A percentile compares a stretch with the other conserved stretches of the same genome.
Evolutionary conservation across 2,113 vertebrate species (phyloP).

Genomic region (Passer montanus): DNA sequence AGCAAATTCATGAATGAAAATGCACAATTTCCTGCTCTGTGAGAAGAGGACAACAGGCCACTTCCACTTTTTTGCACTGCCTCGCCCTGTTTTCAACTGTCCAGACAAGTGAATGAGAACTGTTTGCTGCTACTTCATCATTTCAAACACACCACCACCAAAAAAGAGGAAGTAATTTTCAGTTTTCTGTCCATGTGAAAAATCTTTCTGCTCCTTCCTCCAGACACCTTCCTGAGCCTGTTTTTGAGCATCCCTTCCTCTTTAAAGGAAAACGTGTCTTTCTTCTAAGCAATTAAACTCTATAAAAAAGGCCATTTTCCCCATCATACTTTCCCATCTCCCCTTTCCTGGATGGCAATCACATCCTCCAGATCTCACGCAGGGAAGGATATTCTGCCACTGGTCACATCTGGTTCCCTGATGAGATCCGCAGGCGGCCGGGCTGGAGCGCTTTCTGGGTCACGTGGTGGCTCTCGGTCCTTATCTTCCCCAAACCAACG

Average conservation of each 20-base stretch:
- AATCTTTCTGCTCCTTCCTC: neutral
- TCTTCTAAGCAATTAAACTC: constrained; percentile 32
- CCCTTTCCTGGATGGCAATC: constrained; percentile 55
- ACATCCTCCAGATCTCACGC: constrained; percentile 21
- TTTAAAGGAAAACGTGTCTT: constrained; percentile 10
- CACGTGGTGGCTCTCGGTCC: constrained; percentile 10
- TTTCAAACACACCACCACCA: neutral
- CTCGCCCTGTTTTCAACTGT: neutral
- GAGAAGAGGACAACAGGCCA: neutral
- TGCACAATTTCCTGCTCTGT: neutral
- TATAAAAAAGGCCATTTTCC: constrained; percentile 38
- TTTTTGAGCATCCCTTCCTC: constrained; percentile 1
- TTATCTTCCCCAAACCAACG: neutral
- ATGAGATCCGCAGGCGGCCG: constrained; percentile 59
- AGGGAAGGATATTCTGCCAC: constrained; percentile 50
- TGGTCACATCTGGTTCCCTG: constrained; percentile 67
- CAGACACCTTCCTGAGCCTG: constrained; percentile 33
- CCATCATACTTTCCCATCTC: constrained; percentile 65
- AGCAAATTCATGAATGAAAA: neutral
- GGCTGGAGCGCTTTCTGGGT: neutral
- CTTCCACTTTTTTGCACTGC: neutral
- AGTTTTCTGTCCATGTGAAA: neutral
- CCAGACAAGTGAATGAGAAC: constrained; percentile 1
- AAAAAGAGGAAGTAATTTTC: neutral
- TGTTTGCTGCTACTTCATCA: neutral